A percentile compares a stretch with the other conserved stretches of the same genome.
Evolutionary conservation across 2,888 invertebrate genomes (phyloP).

Genomic region (Portevinia maculata): DNA sequence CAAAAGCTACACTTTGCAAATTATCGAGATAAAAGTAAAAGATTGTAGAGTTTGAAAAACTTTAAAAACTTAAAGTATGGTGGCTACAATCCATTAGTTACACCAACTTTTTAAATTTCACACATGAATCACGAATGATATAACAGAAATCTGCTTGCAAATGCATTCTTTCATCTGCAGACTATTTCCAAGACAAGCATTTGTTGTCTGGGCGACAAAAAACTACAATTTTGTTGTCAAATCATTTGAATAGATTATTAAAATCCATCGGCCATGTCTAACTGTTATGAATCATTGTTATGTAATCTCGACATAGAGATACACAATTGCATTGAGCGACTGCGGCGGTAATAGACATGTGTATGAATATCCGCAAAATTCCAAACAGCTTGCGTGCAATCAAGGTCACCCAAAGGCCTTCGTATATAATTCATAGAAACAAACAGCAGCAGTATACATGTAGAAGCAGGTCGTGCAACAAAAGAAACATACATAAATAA

Average conservation of each 20-base stretch:
- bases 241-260: conserved; percentile 5
- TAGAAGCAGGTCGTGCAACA: not conserved
- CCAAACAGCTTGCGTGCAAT: conserved; percentile 56
- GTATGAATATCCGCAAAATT: conserved; percentile 53
- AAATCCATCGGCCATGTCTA: conserved; percentile 27
- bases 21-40: no score
- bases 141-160: conserved; percentile 3
- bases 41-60: no score
- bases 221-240: not conserved
- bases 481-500: not conserved
- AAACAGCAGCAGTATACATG: not conserved
- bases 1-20: no score
- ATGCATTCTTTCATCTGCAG: not conserved
- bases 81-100: no score
- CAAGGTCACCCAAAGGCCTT: conserved; percentile 64
- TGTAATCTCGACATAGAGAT: conserved; percentile 29
- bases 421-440: conserved; percentile 21
- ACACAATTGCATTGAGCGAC: conserved; percentile 3
- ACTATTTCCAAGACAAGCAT: conserved; percentile 47
- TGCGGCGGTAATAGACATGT: conserved; percentile 10
- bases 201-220: not conserved
- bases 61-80: no score
- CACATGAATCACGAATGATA: not conserved
- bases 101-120: not conserved
- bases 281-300: conserved; percentile 54